Evolutionary conservation across 2,888 invertebrate species (phyloP), one percentile per base, ranked within the genome.

Genomic region (Mechanitis messenoides): DNA sequence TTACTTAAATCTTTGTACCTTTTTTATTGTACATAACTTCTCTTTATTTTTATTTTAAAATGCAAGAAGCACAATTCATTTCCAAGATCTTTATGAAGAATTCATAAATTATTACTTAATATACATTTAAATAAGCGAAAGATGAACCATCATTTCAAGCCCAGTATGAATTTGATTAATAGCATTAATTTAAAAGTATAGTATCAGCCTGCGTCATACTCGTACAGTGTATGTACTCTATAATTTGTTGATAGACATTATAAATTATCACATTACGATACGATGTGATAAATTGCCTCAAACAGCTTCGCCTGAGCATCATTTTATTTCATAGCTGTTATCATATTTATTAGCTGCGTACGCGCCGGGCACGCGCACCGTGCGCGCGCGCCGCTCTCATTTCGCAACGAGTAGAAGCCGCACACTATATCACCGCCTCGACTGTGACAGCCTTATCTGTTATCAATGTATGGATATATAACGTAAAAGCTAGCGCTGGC

Each of bases 391-490:
- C 70, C 82, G 87, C 85, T 87, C 89, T 77, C 87, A 83, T 89
- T 89, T 89, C 88, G 87, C 85, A 89, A 89, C 76, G 66, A 74
- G 80, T 80, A 78, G 75, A 42, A 42, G 42, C 76, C 77, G 68
- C 70, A 78, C 75, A 77, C 77, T 86, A 84, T 83, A 87, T 87
- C 87, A 87, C 85, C 85, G 84, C 84, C 85, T 75, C 78, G 76
- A 75, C 80, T 75, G 80, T 82, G 83, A 83, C 85, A 84, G 80
- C 80, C 81, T 85, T 89, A 89, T 88, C 88, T 84, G 87, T 90
- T 90, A 90, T 89, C 89, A 90, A 77, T 88, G 82, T 85, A 85
- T 73, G 76, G 78, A 85, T 84, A 84, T 80, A 82, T 81, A 76
- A 73, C 73, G 79, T 80, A 77, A 73, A 78, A 78, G 75, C 71